Evolutionary conservation across 2,113 vertebrate genomes (phyloP), one percentile per base, ranked within the genome.

Genomic region (Haliaeetus leucogaster): DNA sequence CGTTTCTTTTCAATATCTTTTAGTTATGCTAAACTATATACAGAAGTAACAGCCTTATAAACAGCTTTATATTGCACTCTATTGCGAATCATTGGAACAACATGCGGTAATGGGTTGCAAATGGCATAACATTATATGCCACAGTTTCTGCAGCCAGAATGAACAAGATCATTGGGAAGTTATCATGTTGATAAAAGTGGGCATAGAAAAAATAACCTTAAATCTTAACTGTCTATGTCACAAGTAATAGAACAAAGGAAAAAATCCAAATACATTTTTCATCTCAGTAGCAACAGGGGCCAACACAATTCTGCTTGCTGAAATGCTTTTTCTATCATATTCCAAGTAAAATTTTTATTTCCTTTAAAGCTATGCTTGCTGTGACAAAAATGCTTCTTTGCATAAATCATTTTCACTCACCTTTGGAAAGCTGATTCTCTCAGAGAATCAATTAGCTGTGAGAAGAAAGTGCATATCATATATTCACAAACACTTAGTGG

Each of bases 401-500:
- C 74, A 91, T 88, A 90, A 89, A 95, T 97, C 45, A 86, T 82
- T 94, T 90, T 97, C 93, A 78, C 55, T 83, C 48, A 94, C 93
- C 91, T 92, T 96, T 90, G 91, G 96, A 97, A 94, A 97, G 82
- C 77, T 62, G 66, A 76, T 92, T 76, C 65, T 85, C 40, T 96
- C 86, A 16, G 14, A 84, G 90, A 95, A 93, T 96, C 93, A 97
- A 81, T 98, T 96, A 85, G 27, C 59, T 73, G 86, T 74, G 93
- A 95, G 74, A 84, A 95, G 82, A 84, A 93, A 95, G 87, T 27
- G 21, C 16, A 1, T 84, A 63, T 97, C 91, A 25, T 62, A 81
- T 78, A 89, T 93, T 95, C 91, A 88, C 56, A 55, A 58, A 23
- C 40, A 43, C 72, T 93, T 88, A 71, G 86, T 66, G 84, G 74